phyloP scores from a whole-genome alignment of 37 sponge, comb jelly and placozoan genomes.

The Chondrilla cf. caribensis region DNA sequence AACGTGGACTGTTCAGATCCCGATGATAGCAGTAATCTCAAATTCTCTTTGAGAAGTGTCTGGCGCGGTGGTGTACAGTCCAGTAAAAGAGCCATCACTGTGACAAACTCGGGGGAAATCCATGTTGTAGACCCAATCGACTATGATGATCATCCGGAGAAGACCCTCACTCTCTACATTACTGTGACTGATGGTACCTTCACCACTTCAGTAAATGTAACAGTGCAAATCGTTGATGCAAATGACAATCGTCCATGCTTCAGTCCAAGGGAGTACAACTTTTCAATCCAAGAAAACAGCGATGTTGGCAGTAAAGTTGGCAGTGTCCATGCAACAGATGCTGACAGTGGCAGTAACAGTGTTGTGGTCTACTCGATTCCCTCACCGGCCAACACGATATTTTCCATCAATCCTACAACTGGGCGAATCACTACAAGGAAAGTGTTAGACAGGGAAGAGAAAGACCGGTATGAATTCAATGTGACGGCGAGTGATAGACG shows the following conservation, averaged over 20 bases:
- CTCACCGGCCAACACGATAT: neutral
- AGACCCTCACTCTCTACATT: neutral
- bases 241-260: neutral
- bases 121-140: neutral
- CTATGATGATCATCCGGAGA: neutral
- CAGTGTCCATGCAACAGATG: neutral
- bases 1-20: neutral
- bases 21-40: neutral
- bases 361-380: neutral
- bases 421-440: neutral
- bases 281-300: neutral
- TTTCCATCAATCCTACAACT: neutral
- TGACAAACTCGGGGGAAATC: neutral
- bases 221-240: neutral
- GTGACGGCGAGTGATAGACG: neutral
- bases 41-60: neutral
- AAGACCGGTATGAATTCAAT: neutral
- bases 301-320: neutral
- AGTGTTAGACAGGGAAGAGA: neutral
- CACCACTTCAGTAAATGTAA: neutral
- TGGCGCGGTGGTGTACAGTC: neutral
- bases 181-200: neutral
- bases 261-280: neutral
- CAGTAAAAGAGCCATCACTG: neutral
- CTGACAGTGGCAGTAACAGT: neutral